Base-by-base conservation (phyloP, 1,140 invertebrate genomes). In the Wasmannia auropunctata region DNA sequence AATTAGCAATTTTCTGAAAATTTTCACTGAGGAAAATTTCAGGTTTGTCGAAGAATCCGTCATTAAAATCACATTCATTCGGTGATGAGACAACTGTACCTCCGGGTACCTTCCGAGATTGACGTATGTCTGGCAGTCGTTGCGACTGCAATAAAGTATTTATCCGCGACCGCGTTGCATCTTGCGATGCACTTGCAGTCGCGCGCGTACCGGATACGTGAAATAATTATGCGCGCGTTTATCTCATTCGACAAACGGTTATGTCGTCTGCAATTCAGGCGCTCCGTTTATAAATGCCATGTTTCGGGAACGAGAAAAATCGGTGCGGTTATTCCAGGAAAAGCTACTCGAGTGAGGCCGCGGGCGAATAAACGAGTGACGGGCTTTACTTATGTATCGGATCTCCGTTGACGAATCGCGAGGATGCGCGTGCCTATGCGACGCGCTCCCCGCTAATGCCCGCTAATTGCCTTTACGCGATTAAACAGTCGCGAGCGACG, bases 141-240 rank as follows among this genome's bases (percentile, higher is more conserved):
- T 89, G 72, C 63, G 85, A 85, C 80, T 67, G 69, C 60, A 62
- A 56, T 58, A 75, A 86, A 85, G 46, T 62, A 69, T 85, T 88
- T 75, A 87, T 63, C 54, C 28, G 49, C 67, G 40, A 51, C 46
- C 49, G 72, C 74, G 28, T 67, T 85, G 74, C 65, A 49, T 54
- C 40, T n/a, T n/a, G 40, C 54, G 62, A 14, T 28, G 69, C 51
- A 25, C 40, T 46, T n/a, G 43, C 60, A 80, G 25, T 49, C 65
- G 37, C 43, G 37, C 43, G 49, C 34, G 8, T 74, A 72, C 49
- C 77, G 51, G 54, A 76, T 72, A 51, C 49, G 43, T 69, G 43
- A 83, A 83, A 83, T 83, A 74, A 83, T 83, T 74, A 83, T 83
- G 49, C 51, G 37, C 79, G 37, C 51, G 67, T 83, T 83, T 83